Conservation (phyloP, 2,113 vertebrate species). For the Chionomys nivalis region DNA sequence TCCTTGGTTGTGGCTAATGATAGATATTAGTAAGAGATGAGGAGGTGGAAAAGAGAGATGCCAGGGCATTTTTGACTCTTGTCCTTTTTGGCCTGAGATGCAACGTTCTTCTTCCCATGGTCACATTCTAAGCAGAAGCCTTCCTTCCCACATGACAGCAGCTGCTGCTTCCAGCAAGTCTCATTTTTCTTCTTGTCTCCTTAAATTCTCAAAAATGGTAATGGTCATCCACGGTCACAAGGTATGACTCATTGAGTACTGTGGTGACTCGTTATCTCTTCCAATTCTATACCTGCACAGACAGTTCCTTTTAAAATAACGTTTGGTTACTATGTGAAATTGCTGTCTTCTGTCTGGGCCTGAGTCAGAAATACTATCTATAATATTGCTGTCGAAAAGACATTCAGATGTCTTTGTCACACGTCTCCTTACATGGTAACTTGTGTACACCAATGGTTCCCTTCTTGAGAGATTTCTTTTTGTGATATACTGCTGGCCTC, state of each 20-base stretch:
- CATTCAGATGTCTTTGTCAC: too few species aligned
- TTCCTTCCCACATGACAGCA: background rate
- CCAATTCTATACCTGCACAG: background rate
- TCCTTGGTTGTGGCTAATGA: background rate
- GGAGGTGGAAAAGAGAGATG: background rate
- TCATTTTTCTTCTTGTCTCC: background rate
- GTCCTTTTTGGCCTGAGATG: background rate
- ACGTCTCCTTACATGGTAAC: background rate
- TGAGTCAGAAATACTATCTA: background rate
- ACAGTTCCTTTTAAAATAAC: background rate
- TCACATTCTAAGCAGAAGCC: background rate
- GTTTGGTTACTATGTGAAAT: background rate
- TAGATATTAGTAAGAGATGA: background rate
- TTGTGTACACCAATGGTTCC: background rate
- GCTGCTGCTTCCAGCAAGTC: background rate
- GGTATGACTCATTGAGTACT: background rate
- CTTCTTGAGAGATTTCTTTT: background rate
- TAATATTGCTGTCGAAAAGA: background rate
- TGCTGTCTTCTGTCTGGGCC: background rate
- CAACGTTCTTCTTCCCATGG: background rate
- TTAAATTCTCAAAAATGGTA: background rate
- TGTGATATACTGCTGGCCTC: background rate
- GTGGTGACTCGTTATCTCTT: background rate
- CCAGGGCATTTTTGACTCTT: background rate
- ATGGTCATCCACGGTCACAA: background rate